phyloP scores from a whole-genome alignment of 2,797 vertebrate genomes.

The Chelon auratus region DNA sequence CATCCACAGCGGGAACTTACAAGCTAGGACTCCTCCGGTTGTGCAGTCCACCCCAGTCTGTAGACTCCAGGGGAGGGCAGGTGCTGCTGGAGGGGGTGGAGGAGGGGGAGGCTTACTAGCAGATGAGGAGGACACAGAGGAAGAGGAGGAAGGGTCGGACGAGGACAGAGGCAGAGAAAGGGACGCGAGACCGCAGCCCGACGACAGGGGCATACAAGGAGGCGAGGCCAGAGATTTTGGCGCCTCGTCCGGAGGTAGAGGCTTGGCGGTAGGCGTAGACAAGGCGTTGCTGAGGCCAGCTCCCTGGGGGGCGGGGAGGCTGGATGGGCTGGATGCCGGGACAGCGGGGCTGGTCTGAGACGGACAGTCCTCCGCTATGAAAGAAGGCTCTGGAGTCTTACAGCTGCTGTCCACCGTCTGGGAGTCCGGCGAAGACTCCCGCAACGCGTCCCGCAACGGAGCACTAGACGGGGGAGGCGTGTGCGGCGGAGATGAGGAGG shows the following conservation, averaged over 20 bases:
- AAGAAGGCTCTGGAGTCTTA: slow-evolving; percentile 91
- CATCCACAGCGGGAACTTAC: slow-evolving; percentile 79
- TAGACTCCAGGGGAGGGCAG: slow-evolving; percentile 90
- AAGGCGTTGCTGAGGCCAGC: slow-evolving; percentile 56
- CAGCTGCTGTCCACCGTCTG: slow-evolving; percentile 95
- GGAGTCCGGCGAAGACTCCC: slow-evolving; percentile 91
- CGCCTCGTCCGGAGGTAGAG: slow-evolving; percentile 73
- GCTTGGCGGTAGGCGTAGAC: slow-evolving; percentile 75
- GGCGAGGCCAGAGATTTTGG: slow-evolving; percentile 75
- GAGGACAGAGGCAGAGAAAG: slow-evolving; percentile 77
- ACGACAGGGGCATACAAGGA: slow-evolving; percentile 79
- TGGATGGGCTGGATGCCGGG: slow-evolving; percentile 73
- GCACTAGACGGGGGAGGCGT: slow-evolving; percentile 85
- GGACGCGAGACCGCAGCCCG: slow-evolving; percentile 67
- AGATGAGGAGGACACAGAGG: slow-evolving; percentile 87
- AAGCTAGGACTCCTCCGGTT: slow-evolving; percentile 92
- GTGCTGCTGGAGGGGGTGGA: slow-evolving; percentile 72
- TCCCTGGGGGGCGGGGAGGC: slow-evolving; percentile 64
- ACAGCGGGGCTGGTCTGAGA: slow-evolving; percentile 71
- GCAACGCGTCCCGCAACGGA: slow-evolving; percentile 77
- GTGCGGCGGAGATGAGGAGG: slow-evolving; percentile 85
- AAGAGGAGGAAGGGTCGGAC: slow-evolving; percentile 84
- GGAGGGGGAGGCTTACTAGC: slow-evolving; percentile 80
- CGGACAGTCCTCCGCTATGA: slow-evolving; percentile 85
- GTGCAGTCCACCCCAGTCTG: slow-evolving; percentile 93